A percentile compares a stretch with the other conserved stretches of the same genome.
Conservation (phyloP, 2,888 invertebrate genomes). For the Graphium colonna region DNA sequence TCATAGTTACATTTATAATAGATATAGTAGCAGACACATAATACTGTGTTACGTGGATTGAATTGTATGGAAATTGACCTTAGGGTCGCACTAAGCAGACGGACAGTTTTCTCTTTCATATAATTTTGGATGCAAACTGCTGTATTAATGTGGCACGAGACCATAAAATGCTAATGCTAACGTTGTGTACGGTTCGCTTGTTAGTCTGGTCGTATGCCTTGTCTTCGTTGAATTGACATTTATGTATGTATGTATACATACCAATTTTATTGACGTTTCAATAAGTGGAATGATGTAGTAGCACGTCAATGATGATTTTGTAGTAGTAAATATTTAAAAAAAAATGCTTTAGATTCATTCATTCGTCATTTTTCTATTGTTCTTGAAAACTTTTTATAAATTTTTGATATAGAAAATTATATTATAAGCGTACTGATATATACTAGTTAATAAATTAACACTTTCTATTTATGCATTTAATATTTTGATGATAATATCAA, state of each 20-base stretch:
- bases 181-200: not conserved
- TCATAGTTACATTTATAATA: too few relatives aligned
- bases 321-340: too few relatives aligned
- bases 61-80: not conserved
- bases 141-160: not conserved
- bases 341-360: too few relatives aligned
- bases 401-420: too few relatives aligned
- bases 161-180: not conserved
- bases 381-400: too few relatives aligned
- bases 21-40: not conserved
- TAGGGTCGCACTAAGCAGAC: not conserved
- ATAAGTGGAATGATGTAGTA: too few relatives aligned
- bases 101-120: conserved; percentile 12
- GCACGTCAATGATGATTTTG: too few relatives aligned
- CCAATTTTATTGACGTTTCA: not conserved
- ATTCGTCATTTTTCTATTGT: too few relatives aligned
- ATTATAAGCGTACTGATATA: too few relatives aligned
- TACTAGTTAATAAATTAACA: too few relatives aligned
- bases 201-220: not conserved
- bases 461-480: too few relatives aligned
- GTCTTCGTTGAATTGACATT: not conserved
- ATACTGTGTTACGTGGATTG: not conserved
- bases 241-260: not conserved
- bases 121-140: not conserved
- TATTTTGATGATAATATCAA: too few relatives aligned